Conservation (phyloP, 2,797 vertebrate genomes). For the Crenichthys baileyi region DNA sequence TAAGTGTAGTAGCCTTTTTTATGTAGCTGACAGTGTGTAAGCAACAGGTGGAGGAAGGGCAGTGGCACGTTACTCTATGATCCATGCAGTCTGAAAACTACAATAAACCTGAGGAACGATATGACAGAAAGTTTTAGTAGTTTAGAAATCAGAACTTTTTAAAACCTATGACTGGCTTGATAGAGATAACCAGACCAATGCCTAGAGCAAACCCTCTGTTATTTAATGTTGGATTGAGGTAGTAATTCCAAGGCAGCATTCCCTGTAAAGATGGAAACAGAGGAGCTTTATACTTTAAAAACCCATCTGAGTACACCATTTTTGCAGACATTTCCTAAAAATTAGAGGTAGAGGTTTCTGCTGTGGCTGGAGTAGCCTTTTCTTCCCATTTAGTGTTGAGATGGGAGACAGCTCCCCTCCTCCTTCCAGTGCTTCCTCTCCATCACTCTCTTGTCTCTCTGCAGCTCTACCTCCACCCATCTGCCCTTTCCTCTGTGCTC, state of each 20-base stretch:
- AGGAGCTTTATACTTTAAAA: background rate
- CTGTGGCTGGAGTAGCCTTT: slow-evolving; percentile 25
- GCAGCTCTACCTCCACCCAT: slow-evolving; percentile 65
- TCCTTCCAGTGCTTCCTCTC: slow-evolving; percentile 51
- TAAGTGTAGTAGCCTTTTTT: background rate
- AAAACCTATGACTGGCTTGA: background rate
- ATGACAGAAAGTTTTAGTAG: background rate
- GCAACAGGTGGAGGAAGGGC: background rate
- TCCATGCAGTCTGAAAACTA: background rate
- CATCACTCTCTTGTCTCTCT: slow-evolving; percentile 63
- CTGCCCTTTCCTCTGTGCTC: slow-evolving; percentile 61
- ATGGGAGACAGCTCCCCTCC: slow-evolving; percentile 36
- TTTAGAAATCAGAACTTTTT: background rate
- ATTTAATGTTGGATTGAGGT: slow-evolving; percentile 29
- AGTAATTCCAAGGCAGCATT: slow-evolving; percentile 24
- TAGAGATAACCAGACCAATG: background rate
- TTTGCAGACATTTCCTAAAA: slow-evolving; percentile 19
- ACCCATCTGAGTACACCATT: slow-evolving; percentile 16
- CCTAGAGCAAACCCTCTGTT: slow-evolving; percentile 17
- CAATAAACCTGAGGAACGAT: background rate
- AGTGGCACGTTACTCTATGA: background rate
- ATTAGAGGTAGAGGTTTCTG: slow-evolving; percentile 30
- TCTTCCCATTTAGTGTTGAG: slow-evolving; percentile 47
- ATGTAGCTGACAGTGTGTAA: background rate
- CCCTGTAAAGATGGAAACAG: slow-evolving; percentile 15